Evolutionary conservation across 1,140 invertebrate genomes (phyloP).

Genomic region (Gyrodactylus salaris): DNA sequence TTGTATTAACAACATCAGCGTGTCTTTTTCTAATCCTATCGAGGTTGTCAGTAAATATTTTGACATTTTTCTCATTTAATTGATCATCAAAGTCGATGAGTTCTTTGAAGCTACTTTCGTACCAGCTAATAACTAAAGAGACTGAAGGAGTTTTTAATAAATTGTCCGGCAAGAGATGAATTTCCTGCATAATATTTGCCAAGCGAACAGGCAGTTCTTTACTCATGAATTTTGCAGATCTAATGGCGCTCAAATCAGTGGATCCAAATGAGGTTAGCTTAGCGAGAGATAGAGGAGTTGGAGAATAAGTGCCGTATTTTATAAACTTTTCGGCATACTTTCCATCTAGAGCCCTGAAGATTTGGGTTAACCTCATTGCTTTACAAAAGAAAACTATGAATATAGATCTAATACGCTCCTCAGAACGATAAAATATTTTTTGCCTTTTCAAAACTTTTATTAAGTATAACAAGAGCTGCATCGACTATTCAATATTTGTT

Average conservation of each 20-base stretch:
- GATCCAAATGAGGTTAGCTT: background rate
- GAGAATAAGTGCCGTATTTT: conserved; percentile 2
- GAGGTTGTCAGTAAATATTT: conserved; percentile 50
- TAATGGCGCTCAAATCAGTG: conserved; percentile 35
- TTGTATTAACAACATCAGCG: conserved; percentile 75
- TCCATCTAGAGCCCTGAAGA: background rate
- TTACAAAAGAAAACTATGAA: no score
- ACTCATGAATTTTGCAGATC: conserved; percentile 59
- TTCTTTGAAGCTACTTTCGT: background rate
- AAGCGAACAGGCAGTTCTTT: conserved; percentile 70
- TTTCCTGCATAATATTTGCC: conserved; percentile 93
- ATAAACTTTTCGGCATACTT: conserved; percentile 6
- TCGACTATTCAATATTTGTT: no score
- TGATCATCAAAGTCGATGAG: background rate
- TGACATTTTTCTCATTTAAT: conserved; percentile 9
- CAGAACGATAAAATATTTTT: no score
- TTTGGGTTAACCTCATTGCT: background rate
- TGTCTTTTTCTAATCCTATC: conserved; percentile 69
- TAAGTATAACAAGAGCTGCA: no score
- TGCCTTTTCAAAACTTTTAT: no score
- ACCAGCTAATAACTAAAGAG: conserved; percentile 29
- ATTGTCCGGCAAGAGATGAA: conserved; percentile 54
- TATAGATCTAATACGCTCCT: no score
- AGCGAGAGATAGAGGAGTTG: conserved; percentile 4
- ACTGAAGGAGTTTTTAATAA: conserved; percentile 56